These are phyloP conservation scores for human (Homo sapiens) DNA, from an alignment of 2,113 vertebrate genomes.

Conservation along the genomic window DNA sequence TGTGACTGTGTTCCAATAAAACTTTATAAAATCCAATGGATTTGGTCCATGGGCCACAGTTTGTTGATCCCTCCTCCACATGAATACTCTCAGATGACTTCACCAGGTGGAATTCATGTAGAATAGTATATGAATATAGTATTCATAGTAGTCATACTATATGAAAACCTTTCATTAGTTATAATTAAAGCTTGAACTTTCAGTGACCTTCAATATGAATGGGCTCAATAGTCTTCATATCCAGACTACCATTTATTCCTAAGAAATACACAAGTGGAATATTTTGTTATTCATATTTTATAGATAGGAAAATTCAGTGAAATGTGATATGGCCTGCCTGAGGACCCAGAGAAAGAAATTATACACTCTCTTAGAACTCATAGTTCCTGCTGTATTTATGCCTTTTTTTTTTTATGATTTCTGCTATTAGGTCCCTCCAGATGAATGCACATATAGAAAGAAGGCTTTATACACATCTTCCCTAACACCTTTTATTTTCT, in stretches of 20 bases:
- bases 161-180: neutral
- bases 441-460: neutral
- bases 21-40: neutral
- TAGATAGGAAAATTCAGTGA: neutral
- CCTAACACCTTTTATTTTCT: slow-evolving; percentile 73
- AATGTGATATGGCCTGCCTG: neutral
- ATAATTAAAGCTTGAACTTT: neutral
- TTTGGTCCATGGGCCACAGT: neutral
- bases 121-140: neutral
- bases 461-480: slow-evolving; percentile 12
- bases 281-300: neutral
- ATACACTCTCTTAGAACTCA: neutral
- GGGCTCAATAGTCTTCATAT: neutral
- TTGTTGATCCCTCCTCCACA: neutral
- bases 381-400: neutral
- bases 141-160: neutral
- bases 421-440: neutral
- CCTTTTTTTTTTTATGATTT: neutral
- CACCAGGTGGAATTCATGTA: neutral
- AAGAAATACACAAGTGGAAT: neutral
- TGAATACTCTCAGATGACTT: neutral
- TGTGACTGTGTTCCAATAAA: neutral
- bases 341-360: neutral
- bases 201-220: neutral
- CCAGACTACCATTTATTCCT: neutral